A percentile compares a stretch with the other conserved stretches of the same genome.
phyloP scores from a whole-genome alignment of 2,797 vertebrate species.

The Cyprinodon diabolis region DNA sequence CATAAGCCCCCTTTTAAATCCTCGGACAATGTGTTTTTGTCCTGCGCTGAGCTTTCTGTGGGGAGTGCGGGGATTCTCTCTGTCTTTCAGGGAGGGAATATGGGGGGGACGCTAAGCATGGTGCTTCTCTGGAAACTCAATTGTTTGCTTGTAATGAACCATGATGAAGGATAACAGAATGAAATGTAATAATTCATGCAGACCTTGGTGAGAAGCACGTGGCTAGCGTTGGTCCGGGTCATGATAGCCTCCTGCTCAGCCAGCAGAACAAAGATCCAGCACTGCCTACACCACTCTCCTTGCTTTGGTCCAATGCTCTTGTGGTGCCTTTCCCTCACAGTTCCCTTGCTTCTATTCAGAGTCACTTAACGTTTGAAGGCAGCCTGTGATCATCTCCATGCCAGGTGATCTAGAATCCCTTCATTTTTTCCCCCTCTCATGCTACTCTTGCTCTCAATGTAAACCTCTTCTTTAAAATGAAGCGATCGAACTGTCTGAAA shows the following conservation, averaged over 20 bases:
- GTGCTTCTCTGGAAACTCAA: conserved; percentile 75
- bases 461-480: conserved; percentile 3
- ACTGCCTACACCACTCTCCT: conserved; percentile 57
- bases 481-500: background rate
- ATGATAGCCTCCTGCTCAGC: conserved; percentile 63
- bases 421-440: conserved; percentile 35
- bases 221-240: conserved; percentile 67
- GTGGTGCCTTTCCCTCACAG: conserved; percentile 51
- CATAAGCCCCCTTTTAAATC: conserved; percentile 85
- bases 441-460: conserved; percentile 34
- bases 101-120: conserved; percentile 79
- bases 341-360: conserved; percentile 65
- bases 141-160: conserved; percentile 86
- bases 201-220: conserved; percentile 75
- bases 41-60: conserved; percentile 78
- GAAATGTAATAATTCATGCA: conserved; percentile 80
- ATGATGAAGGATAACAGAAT: conserved; percentile 83
- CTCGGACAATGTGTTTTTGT: conserved; percentile 89
- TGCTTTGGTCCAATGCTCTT: conserved; percentile 62
- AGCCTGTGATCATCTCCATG: conserved; percentile 65
- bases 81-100: conserved; percentile 65
- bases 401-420: conserved; percentile 66
- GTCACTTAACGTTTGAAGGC: conserved; percentile 61
- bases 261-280: conserved; percentile 57
- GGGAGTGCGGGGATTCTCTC: conserved; percentile 68